Evolutionary conservation across 2,113 vertebrate genomes (phyloP), one percentile per base, ranked within the genome.

Genomic region (Prochilodus magdalenae): DNA sequence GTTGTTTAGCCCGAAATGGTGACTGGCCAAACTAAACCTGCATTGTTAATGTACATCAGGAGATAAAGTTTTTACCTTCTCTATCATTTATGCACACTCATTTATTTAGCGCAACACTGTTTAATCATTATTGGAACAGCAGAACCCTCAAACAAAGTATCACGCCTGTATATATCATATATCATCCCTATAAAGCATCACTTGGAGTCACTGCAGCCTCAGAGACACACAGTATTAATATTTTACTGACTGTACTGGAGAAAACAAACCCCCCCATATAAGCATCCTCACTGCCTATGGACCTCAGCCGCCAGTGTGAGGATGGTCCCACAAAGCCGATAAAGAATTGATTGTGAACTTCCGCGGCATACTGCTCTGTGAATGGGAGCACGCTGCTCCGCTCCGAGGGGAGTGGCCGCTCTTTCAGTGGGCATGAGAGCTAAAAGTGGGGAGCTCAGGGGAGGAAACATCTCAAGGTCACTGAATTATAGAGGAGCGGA

Each of bases 401-500:
- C 55, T 83, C 67, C 18, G 22, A 71, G 29, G 65, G 83, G 67
- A 72, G 40, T 67, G n/a, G 44, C 26, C 62, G 73, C 65, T 87
- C 84, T 84, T 75, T 69, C 22, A 20, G 51, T 49, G 73, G 65
- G 74, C 77, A 72, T 51, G 72, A 81, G 79, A 87, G 80, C 83
- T 87, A 81, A 86, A 84, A 87, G 85, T 73, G 55, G 55, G 29
- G 69, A 49, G 80, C 79, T 73, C 69, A 70, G 63, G 73, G 77
- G 80, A 86, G n/a, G 55, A 83, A 80, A 83, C 66, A 81, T 84
- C 81, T 83, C 81, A 75, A 81, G 80, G 72, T 79, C 63, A 57
- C 81, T 88, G 80, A 90, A 88, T 90, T 85, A 87, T 90, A 81
- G 70, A 89, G 2, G 63, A 83, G 83, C 33, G 22, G 80, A 72